Evolutionary conservation across 2,113 vertebrate species (phyloP).

Genomic region (Carettochelys insculpta): DNA sequence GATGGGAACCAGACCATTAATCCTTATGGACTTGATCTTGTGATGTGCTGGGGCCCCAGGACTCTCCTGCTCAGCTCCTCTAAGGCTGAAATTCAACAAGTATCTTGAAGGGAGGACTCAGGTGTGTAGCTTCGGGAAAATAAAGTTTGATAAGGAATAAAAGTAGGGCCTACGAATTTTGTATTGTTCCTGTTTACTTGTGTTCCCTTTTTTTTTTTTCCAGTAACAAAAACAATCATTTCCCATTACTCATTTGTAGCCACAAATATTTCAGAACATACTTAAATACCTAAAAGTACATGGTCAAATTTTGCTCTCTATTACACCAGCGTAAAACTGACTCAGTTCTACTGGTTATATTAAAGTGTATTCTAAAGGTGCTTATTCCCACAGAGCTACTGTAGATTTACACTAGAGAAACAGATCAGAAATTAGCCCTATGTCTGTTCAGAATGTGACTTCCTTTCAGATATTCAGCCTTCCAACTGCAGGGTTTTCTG

Average conservation of each 20-base stretch:
- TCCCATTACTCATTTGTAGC: not conserved
- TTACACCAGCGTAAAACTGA: not conserved
- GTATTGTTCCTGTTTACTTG: not conserved
- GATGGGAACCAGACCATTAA: not conserved
- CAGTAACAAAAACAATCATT: not conserved
- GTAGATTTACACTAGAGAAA: fast-evolving
- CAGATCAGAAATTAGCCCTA: not conserved
- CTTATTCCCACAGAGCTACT: not conserved
- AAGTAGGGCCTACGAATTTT: not conserved
- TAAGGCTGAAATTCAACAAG: not conserved
- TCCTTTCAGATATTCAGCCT: not conserved
- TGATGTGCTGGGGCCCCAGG: not conserved
- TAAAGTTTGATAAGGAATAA: not conserved
- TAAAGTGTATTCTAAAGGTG: not conserved
- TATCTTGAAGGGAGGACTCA: not conserved
- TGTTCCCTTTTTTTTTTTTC: not conserved
- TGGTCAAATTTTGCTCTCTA: not conserved
- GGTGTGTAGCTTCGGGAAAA: not conserved
- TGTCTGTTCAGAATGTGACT: not conserved
- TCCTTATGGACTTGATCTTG: not conserved
- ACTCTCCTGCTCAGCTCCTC: not conserved
- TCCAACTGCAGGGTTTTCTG: not conserved
- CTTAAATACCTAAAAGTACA: not conserved
- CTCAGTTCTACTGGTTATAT: not conserved
- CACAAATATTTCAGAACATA: not conserved